phyloP scores from a whole-genome alignment of 2,113 vertebrate genomes.

The Ranitomeya imitator region DNA sequence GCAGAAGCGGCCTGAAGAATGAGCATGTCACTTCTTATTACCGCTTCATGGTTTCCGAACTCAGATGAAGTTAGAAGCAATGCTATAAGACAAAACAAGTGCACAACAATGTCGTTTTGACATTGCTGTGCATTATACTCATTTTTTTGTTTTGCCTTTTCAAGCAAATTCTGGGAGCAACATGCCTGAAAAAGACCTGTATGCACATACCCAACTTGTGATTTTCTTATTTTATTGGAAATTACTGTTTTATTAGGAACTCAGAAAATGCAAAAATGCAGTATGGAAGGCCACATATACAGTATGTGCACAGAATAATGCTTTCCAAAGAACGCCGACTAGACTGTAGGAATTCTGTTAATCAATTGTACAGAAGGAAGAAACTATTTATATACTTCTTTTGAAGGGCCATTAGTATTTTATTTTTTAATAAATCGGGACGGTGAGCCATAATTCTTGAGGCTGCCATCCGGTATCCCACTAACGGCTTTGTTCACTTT shows the following conservation, averaged over 20 bases:
- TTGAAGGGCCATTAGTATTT: constrained; percentile 36
- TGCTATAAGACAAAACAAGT: no score
- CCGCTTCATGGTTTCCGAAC: no score
- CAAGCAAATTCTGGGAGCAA: no score
- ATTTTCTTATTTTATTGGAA: neutral
- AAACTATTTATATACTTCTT: constrained; percentile 7
- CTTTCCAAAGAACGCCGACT: neutral
- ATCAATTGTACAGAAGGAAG: neutral
- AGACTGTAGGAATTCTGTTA: constrained; percentile 3
- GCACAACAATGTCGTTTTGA: no score
- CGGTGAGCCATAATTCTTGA: constrained; percentile 49
- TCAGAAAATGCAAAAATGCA: neutral
- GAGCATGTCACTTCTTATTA: no score
- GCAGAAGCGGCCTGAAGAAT: no score
- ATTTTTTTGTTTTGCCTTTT: no score
- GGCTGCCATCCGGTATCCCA: constrained; percentile 49
- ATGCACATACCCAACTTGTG: neutral
- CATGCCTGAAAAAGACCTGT: no score
- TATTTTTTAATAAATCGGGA: constrained; percentile 50
- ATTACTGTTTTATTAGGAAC: neutral
- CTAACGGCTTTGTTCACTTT: constrained; percentile 55
- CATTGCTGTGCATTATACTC: no score
- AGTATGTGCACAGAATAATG: neutral
- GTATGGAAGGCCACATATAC: neutral
- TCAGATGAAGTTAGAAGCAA: no score